A percentile compares a stretch with the other conserved stretches of the same genome.
Evolutionary conservation across 2,113 vertebrate species (phyloP).

Genomic region (Willisornis vidua): DNA sequence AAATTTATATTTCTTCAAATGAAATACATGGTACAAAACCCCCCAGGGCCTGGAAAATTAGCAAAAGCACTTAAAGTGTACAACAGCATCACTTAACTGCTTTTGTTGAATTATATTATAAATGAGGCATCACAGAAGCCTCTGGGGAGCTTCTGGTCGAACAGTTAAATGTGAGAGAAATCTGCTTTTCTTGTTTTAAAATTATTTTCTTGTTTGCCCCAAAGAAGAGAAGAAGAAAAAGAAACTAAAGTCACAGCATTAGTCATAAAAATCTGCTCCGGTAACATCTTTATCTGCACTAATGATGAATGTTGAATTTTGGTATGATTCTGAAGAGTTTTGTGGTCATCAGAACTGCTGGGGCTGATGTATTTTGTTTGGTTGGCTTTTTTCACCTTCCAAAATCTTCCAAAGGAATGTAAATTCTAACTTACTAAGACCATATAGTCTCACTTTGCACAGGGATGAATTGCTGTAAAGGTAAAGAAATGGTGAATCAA

Average conservation of each 20-base stretch:
- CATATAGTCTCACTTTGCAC: neutral
- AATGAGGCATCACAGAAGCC: constrained; percentile 52
- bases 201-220: neutral
- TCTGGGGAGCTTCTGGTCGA: constrained; percentile 51
- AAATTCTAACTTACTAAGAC: neutral
- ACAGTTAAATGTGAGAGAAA: neutral
- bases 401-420: neutral
- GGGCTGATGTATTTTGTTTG: neutral
- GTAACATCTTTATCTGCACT: neutral
- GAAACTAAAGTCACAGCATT: neutral
- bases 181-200: neutral
- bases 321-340: neutral
- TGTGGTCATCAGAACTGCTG: neutral
- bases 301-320: neutral
- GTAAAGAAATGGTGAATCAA: neutral
- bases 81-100: constrained; percentile 51
- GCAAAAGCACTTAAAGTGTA: constrained; percentile 52
- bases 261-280: neutral
- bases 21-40: constrained; percentile 38
- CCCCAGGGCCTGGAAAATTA: constrained; percentile 25
- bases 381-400: neutral
- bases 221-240: neutral
- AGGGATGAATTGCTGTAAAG: neutral
- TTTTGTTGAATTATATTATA: constrained; percentile 56
- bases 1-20: constrained; percentile 51